These are phyloP conservation scores for Empis livida DNA, from an alignment of 2,888 invertebrate species.

Conservation along the genomic window DNA sequence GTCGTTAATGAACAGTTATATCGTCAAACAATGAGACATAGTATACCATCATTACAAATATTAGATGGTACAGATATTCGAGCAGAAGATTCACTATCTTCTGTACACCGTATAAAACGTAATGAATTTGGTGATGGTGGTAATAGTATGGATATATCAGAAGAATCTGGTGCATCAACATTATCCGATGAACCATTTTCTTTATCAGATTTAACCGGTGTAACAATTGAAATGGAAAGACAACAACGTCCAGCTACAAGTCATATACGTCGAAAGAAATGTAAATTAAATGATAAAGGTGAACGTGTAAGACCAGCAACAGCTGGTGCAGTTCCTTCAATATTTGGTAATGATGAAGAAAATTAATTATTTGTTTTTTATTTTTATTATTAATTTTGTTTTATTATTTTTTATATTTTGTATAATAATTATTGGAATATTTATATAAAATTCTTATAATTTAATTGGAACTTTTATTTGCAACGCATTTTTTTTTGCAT, in stretches of 20 bases:
- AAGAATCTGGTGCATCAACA: conserved; percentile 10
- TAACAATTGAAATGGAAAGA: conserved; percentile 10
- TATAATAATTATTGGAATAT: too few species aligned
- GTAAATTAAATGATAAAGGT: not conserved
- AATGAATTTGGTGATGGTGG: conserved; percentile 3
- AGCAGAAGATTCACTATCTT: not conserved
- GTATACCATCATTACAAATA: conserved; percentile 30
- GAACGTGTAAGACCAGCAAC: not conserved
- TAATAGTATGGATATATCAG: not conserved
- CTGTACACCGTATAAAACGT: too few species aligned
- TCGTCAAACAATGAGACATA: conserved; percentile 26
- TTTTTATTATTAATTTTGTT: too few species aligned
- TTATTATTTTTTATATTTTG: too few species aligned
- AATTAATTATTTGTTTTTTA: too few species aligned
- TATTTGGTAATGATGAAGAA: too few species aligned
- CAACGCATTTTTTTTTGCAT: too few species aligned
- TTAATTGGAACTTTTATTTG: too few species aligned
- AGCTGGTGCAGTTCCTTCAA: not conserved
- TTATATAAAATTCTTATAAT: too few species aligned
- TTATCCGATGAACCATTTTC: conserved; percentile 12
- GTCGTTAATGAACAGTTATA: conserved; percentile 29
- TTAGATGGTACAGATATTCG: conserved; percentile 32
- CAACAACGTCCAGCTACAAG: conserved; percentile 10
- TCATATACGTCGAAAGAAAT: conserved; percentile 5
- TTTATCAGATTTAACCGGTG: conserved; percentile 4